Base-by-base conservation (phyloP, 2,888 invertebrate genomes). In the Lapara coniferarum region DNA sequence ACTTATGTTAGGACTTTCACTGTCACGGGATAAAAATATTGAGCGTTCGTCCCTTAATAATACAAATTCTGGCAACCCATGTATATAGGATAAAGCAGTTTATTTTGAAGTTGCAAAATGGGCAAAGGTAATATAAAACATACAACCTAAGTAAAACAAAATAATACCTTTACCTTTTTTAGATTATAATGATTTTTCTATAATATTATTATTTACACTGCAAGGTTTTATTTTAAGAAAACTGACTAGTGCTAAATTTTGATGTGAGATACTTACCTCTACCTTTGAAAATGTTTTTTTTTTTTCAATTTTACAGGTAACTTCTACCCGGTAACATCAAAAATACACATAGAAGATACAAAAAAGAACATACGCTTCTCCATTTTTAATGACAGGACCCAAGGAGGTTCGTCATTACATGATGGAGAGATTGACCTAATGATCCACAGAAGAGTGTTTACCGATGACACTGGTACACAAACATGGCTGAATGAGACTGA, bases 311-410 rank as follows among this genome's bases (percentile, higher is more conserved):
- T 55, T 55, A 55, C 81, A 70, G 97, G 89, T 37, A 99, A 99
- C 87, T 98, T 98, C 84, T 99, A 98, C 84, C 99, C 99, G 0
- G 95, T 99, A 0, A 98, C 97, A 30, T 96, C 97, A 0, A 96
- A 96, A 82, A 97, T 99, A 53, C 94, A 95, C 56, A 89, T 98
- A 3, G 94, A 95, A 78, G 97, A 97, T 76, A 59, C 75, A 0
- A 56, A 71, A 0, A 83, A 77, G 14, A 91, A 92, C 51, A 70
- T 94, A 0, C 91, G 95, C 49, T 78, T 97, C 0, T 94, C 95
- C 0, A 89, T 97, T 0, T 88, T 98, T 25, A 96, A 95, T 7
- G 98, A 98, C 85, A 91, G 98, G 71, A 94, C 97, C 0, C 96
- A 98, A 89, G 98, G 97, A 0, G 98, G 97, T 0, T 93, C 95